Conservation (phyloP, 2,888 invertebrate species). For the Agrotis segetum region DNA sequence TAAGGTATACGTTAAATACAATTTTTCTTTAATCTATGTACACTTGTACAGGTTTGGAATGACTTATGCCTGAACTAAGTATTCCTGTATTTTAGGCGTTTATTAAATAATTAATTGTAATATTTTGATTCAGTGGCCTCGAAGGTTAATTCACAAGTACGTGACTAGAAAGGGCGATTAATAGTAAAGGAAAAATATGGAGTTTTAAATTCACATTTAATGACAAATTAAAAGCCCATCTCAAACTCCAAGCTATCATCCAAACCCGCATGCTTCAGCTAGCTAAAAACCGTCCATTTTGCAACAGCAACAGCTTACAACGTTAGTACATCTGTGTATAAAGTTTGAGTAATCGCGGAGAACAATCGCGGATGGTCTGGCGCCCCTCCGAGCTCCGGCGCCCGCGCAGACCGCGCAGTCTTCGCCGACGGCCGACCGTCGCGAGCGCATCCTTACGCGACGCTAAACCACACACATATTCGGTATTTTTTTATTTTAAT, state of each 20-base stretch:
- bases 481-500: slow-evolving; percentile 65
- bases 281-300: slow-evolving; percentile 58
- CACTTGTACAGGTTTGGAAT: no score
- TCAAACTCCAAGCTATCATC: not conserved
- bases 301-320: slow-evolving; percentile 62
- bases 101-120: no score
- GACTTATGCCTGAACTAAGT: no score
- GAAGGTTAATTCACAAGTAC: no score
- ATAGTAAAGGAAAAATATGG: no score
- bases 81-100: no score
- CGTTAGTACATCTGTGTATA: slow-evolving; percentile 64
- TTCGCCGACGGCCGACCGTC: slow-evolving; percentile 72
- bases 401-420: slow-evolving; percentile 72
- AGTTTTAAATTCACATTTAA: no score
- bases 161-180: no score
- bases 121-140: no score
- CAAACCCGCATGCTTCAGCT: slow-evolving; percentile 36
- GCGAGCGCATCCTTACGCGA: slow-evolving; percentile 77
- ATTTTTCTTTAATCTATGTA: no score
- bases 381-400: slow-evolving; percentile 66
- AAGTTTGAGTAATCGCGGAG: slow-evolving; percentile 71
- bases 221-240: not conserved
- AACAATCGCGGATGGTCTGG: slow-evolving; percentile 65
- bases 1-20: no score
- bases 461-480: slow-evolving; percentile 65